phyloP scores from a whole-genome alignment of 1,140 invertebrate genomes.

The Drosophila prosaltans region DNA sequence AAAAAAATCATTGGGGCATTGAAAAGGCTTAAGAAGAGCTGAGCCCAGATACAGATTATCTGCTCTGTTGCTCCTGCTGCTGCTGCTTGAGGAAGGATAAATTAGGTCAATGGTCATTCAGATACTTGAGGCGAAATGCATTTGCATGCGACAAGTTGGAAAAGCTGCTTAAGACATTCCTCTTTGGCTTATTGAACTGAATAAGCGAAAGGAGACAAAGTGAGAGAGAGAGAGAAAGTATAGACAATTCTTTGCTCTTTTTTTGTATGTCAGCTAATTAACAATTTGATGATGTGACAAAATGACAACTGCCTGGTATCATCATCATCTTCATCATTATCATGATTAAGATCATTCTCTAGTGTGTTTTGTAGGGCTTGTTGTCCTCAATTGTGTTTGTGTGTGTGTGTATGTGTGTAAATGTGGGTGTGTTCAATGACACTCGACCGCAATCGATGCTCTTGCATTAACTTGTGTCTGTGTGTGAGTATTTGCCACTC shows the following conservation, averaged over 20 bases:
- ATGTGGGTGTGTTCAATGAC: constrained; percentile 61
- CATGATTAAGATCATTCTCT: not conserved
- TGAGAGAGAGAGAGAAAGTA: not conserved
- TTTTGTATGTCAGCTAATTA: constrained; percentile 36
- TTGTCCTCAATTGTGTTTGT: constrained; percentile 27
- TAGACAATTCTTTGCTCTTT: constrained; percentile 4
- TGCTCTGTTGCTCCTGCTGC: not conserved
- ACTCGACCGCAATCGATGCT: constrained; percentile 65
- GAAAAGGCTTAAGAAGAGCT: constrained; percentile 2
- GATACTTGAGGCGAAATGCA: constrained; percentile 41
- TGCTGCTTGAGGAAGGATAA: not conserved
- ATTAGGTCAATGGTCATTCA: constrained; percentile 41
- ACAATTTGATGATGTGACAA: constrained; percentile 50
- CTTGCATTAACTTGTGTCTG: constrained; percentile 10
- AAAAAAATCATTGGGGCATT: constrained; percentile 1
- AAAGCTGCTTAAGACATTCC: constrained; percentile 54
- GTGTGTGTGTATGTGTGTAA: not conserved
- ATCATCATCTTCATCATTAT: not conserved
- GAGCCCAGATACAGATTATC: not conserved
- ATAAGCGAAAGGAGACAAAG: constrained; percentile 15
- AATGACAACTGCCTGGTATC: constrained; percentile 23
- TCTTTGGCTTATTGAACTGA: constrained; percentile 9
- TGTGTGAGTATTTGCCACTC: constrained; percentile 40
- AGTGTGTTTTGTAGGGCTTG: constrained; percentile 15
- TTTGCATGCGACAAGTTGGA: constrained; percentile 16